A percentile compares a stretch with the other conserved stretches of the same genome.
Evolutionary conservation across 2,888 invertebrate genomes (phyloP).

Genomic region (Leptopilina myrica): DNA sequence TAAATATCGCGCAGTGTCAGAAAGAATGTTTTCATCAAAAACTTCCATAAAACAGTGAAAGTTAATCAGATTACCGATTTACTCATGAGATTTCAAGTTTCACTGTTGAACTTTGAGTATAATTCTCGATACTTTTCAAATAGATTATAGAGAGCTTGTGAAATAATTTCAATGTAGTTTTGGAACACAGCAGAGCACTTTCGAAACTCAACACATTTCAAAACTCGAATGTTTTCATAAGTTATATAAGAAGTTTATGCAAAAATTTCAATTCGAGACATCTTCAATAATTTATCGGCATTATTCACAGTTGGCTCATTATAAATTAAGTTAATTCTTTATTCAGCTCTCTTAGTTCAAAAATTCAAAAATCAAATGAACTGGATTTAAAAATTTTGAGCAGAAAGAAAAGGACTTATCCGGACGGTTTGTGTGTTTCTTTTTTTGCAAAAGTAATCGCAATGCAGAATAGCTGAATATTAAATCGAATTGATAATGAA

Average conservation of each 20-base stretch:
- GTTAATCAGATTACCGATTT: constrained; percentile 18
- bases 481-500: constrained; percentile 40
- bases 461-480: constrained; percentile 40
- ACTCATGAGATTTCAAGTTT: constrained; percentile 13
- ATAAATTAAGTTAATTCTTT: no score
- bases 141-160: constrained; percentile 14
- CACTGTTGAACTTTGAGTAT: constrained; percentile 16
- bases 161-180: constrained; percentile 4
- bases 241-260: constrained; percentile 8
- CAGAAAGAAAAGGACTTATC: no score
- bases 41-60: constrained; percentile 36
- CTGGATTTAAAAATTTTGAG: no score
- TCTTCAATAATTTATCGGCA: neutral
- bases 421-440: neutral
- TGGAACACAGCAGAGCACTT: constrained; percentile 12
- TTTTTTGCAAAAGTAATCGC: neutral
- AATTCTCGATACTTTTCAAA: constrained; percentile 25
- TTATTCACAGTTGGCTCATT: no score
- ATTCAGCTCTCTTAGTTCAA: no score
- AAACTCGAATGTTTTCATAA: constrained; percentile 28
- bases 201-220: constrained; percentile 21
- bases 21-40: constrained; percentile 28
- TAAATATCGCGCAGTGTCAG: neutral
- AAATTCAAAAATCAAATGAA: no score
- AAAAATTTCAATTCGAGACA: constrained; percentile 23